phyloP scores from a whole-genome alignment of 1,140 invertebrate genomes.

The Cataglyphis hispanica region DNA sequence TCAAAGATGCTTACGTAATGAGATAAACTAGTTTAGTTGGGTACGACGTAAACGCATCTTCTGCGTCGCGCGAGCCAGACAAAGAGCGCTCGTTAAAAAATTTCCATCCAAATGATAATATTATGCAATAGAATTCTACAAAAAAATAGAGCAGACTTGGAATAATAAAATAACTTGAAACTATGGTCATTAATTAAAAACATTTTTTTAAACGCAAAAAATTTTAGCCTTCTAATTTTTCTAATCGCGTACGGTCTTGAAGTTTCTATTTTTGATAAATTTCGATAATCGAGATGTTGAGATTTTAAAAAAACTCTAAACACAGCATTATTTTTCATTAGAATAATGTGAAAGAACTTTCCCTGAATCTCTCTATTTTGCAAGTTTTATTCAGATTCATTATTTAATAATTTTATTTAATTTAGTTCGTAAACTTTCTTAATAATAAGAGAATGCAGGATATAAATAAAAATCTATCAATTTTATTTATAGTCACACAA shows the following conservation, averaged over 20 bases:
- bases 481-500: background rate
- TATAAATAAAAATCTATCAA: conserved; percentile 27
- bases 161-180: background rate
- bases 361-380: background rate
- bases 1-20: conserved; percentile 71
- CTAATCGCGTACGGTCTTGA: background rate
- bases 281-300: background rate
- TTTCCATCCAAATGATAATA: conserved; percentile 3
- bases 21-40: conserved; percentile 64
- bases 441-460: conserved; percentile 8
- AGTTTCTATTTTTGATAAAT: background rate
- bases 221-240: background rate
- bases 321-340: background rate
- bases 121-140: background rate
- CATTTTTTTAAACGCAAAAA: background rate
- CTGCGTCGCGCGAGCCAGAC: conserved; percentile 25
- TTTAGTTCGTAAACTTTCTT: background rate
- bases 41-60: conserved; percentile 16
- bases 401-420: conserved; percentile 2
- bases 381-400: background rate
- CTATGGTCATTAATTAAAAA: background rate
- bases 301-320: background rate
- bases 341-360: background rate
- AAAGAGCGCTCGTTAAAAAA: conserved; percentile 23
- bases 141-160: background rate